These are phyloP conservation scores for Gonioctena quinquepunctata DNA, from an alignment of 1,140 invertebrate genomes.

Conservation along the genomic window DNA sequence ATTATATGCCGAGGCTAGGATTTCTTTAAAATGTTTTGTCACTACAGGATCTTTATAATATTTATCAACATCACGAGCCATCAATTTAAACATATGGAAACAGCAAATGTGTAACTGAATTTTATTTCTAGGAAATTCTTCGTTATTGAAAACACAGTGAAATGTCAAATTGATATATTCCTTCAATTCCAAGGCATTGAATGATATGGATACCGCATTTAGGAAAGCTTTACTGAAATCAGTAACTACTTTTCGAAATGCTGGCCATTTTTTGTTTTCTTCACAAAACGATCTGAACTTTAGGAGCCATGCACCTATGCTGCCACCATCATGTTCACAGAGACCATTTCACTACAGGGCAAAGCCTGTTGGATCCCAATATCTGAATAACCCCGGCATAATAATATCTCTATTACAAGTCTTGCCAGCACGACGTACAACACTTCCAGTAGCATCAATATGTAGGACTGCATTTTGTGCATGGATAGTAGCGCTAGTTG, in stretches of 20 bases:
- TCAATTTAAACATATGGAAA: not conserved
- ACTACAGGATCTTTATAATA: not conserved
- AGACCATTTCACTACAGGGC: slow-evolving; percentile 11
- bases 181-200: not conserved
- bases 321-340: slow-evolving; percentile 4
- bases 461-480: not conserved
- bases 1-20: not conserved
- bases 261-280: slow-evolving; percentile 8
- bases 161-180: not conserved
- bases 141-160: not conserved
- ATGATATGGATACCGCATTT: not conserved
- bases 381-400: slow-evolving; percentile 13
- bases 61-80: not conserved
- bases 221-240: slow-evolving; percentile 8
- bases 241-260: not conserved
- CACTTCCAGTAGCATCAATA: slow-evolving; percentile 13
- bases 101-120: not conserved
- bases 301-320: not conserved
- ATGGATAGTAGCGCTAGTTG: not conserved
- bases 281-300: not conserved
- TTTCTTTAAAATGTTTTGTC: slow-evolving; percentile 1
- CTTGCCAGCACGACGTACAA: slow-evolving; percentile 1
- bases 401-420: not conserved
- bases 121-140: not conserved
- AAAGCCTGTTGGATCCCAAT: not conserved